phyloP scores from a whole-genome alignment of 1,140 invertebrate species.

The Ylistrum balloti region DNA sequence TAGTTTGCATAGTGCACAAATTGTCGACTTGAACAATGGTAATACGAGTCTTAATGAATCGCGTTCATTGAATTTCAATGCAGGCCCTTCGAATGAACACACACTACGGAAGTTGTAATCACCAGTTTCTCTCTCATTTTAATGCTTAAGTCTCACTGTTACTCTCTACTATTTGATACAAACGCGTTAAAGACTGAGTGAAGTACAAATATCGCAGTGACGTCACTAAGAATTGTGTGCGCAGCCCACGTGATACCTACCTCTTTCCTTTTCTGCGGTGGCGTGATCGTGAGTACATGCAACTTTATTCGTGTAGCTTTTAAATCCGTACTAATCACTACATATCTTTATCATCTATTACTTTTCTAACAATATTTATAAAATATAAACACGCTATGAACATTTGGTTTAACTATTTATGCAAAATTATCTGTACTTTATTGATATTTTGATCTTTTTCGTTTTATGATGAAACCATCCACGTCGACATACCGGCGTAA shows the following conservation, averaged over 20 bases:
- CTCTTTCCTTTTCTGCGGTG: constrained; percentile 25
- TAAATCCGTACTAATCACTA: background rate
- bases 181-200: background rate
- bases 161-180: background rate
- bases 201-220: background rate
- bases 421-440: background rate
- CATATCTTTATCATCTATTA: background rate
- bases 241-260: constrained; percentile 13
- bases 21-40: background rate
- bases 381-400: background rate
- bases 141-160: background rate
- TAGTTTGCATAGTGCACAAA: background rate
- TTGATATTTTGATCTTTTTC: background rate
- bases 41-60: no score
- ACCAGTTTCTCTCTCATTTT: background rate
- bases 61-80: no score
- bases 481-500: constrained; percentile 31
- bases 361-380: background rate
- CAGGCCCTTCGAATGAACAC: no score
- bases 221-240: background rate
- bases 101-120: no score
- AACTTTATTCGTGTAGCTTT: background rate
- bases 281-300: constrained; percentile 1
- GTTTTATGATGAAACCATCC: background rate
- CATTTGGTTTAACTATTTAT: background rate